phyloP scores from a whole-genome alignment of 2,888 invertebrate genomes.

The Hoplodrina ambigua region DNA sequence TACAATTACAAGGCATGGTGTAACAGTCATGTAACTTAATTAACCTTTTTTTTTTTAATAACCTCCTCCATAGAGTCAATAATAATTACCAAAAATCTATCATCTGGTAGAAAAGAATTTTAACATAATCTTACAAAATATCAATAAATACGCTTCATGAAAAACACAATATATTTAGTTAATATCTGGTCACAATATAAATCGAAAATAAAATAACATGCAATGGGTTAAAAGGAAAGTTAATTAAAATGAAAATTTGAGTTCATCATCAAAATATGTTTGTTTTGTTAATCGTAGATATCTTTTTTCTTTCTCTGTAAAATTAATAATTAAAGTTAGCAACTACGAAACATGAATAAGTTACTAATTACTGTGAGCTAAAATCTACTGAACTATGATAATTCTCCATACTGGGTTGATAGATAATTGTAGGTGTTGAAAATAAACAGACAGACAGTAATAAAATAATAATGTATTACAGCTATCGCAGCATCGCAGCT shows the following conservation, averaged over 20 bases:
- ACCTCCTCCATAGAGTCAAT: too few relatives aligned
- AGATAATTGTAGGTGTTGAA: background rate
- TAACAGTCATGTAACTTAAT: too few relatives aligned
- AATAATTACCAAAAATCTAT: too few relatives aligned
- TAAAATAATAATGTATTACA: slow-evolving; percentile 5
- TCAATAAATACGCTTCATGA: slow-evolving; percentile 24
- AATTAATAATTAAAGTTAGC: slow-evolving; percentile 50
- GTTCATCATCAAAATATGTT: slow-evolving; percentile 41
- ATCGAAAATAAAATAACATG: slow-evolving; percentile 38
- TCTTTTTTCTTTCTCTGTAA: slow-evolving; percentile 60
- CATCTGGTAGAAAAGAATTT: background rate
- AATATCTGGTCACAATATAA: slow-evolving; percentile 25
- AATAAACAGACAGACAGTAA: background rate
- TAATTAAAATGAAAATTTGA: slow-evolving; percentile 21
- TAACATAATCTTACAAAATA: slow-evolving; percentile 1
- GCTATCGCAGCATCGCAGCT: background rate
- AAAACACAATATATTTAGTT: slow-evolving; percentile 24
- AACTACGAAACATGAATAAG: background rate
- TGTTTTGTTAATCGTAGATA: slow-evolving; percentile 43
- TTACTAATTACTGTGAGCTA: background rate
- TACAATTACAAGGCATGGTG: too few relatives aligned
- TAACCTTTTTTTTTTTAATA: too few relatives aligned
- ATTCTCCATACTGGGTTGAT: background rate
- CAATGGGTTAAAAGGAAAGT: slow-evolving; percentile 38
- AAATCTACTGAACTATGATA: background rate